phyloP scores from a whole-genome alignment of 1,140 invertebrate species.

The Campoletis sonorensis region DNA sequence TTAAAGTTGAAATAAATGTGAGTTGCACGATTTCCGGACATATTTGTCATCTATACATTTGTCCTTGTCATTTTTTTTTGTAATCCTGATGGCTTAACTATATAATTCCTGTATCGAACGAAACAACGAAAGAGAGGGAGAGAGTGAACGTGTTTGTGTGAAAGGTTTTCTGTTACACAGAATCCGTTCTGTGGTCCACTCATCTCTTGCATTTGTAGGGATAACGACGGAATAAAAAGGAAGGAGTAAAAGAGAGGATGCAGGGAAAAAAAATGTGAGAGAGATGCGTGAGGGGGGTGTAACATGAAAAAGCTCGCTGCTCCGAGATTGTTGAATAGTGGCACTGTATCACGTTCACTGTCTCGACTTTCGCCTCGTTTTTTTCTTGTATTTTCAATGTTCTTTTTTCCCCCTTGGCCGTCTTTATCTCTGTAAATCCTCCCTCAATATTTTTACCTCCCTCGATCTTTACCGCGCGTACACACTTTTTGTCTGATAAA shows the following conservation, averaged over 20 bases:
- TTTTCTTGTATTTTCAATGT: constrained; percentile 2
- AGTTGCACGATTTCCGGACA: too few species aligned
- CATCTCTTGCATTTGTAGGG: constrained; percentile 8
- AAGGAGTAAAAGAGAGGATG: not conserved
- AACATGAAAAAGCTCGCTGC: constrained; percentile 1
- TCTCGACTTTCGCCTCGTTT: not conserved
- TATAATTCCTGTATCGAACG: not conserved
- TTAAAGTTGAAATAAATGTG: too few species aligned
- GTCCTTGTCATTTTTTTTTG: not conserved
- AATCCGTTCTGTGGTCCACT: constrained; percentile 10
- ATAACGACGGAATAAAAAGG: constrained; percentile 22
- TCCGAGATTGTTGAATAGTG: not conserved
- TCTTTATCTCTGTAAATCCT: constrained; percentile 21
- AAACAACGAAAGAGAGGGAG: not conserved
- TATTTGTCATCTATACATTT: too few species aligned
- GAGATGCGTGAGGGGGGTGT: not conserved
- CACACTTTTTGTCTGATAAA: constrained; percentile 7
- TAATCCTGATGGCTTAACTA: not conserved
- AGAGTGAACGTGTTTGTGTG: not conserved
- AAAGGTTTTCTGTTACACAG: constrained; percentile 2
- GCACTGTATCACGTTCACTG: constrained; percentile 10
- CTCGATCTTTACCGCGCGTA: not conserved
- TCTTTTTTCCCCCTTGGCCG: not conserved
- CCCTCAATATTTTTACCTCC: constrained; percentile 5
- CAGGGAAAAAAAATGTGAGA: constrained; percentile 4